Percentiles rank a stretch among this genome's conserved stretches.
Conservation (phyloP, 2,888 invertebrate genomes). For the Leptinotarsa rubiginosa region DNA sequence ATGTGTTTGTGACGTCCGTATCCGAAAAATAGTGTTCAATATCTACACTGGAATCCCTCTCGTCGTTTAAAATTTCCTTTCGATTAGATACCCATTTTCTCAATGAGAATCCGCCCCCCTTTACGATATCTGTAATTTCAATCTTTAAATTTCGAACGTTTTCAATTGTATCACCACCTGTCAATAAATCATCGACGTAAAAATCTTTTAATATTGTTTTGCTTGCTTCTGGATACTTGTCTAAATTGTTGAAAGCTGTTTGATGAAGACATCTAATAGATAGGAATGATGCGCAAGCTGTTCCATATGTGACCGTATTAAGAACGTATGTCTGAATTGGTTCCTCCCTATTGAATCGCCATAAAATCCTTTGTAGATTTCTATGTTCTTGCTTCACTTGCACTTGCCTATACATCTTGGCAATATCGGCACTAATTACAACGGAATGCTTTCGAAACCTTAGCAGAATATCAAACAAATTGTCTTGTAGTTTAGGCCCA, state of each 20-base stretch:
- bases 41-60: not conserved
- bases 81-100: constrained; percentile 12
- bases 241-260: not conserved
- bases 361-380: constrained; percentile 43
- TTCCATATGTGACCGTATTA: constrained; percentile 43
- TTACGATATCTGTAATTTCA: not conserved
- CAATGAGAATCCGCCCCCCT: not conserved
- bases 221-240: not conserved
- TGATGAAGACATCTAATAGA: constrained; percentile 23
- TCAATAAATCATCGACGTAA: constrained; percentile 11
- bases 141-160: not conserved
- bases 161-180: not conserved
- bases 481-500: constrained; percentile 34
- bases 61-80: not conserved
- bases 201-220: not conserved
- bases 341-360: constrained; percentile 35
- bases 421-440: constrained; percentile 48
- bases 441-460: constrained; percentile 43
- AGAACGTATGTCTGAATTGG: constrained; percentile 34
- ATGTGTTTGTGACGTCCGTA: not conserved
- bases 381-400: constrained; percentile 38
- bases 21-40: constrained; percentile 1
- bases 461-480: constrained; percentile 43
- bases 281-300: constrained; percentile 34
- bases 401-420: constrained; percentile 50